These are phyloP conservation scores for Pseudochirops corinnae DNA, from an alignment of 2,797 vertebrate genomes.

Conservation along the genomic window DNA sequence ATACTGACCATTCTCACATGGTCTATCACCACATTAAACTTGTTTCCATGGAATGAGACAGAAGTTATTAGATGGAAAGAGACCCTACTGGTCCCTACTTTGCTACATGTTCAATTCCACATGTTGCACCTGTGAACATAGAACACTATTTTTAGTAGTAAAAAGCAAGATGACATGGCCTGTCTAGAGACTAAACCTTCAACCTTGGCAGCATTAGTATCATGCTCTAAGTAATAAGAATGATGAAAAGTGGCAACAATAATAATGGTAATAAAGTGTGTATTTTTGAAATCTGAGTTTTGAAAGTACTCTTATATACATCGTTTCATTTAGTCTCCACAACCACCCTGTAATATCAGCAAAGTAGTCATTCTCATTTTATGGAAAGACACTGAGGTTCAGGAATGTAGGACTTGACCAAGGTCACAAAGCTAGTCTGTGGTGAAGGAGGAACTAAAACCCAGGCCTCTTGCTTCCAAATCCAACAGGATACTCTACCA, in stretches of 20 bases:
- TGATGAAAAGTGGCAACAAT: neutral
- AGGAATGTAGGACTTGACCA: neutral
- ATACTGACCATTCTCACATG: neutral
- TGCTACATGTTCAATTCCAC: neutral
- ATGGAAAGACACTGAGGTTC: neutral
- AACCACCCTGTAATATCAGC: neutral
- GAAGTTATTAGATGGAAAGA: neutral
- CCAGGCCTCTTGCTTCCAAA: neutral
- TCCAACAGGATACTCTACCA: neutral
- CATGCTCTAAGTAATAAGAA: neutral
- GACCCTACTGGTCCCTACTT: neutral
- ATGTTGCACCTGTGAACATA: slow-evolving; percentile 8
- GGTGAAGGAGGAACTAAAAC: neutral
- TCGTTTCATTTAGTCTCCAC: neutral
- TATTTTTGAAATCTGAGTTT: neutral
- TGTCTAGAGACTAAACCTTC: neutral
- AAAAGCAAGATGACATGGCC: neutral
- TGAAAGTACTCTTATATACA: neutral
- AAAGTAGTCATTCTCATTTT: neutral
- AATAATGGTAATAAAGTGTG: neutral
- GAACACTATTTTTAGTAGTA: neutral
- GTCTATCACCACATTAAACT: neutral
- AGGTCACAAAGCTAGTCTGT: neutral
- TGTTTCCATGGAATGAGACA: neutral
- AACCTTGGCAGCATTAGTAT: neutral